phyloP scores from a whole-genome alignment of 2,888 invertebrate genomes.

The Tenthredo scrophulariae region DNA sequence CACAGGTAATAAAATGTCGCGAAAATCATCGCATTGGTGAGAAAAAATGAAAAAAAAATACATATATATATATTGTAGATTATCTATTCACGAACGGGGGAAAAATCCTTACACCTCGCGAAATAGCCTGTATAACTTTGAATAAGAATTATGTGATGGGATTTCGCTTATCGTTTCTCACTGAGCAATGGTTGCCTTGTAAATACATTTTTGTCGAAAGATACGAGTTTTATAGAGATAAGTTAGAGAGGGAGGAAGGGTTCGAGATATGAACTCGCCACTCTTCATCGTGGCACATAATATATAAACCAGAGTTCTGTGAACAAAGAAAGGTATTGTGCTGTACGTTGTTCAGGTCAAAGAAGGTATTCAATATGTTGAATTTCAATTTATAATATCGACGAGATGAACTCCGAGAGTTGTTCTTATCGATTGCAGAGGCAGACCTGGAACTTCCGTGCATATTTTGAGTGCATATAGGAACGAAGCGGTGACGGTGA shows the following conservation, averaged over 20 bases:
- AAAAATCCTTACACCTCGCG: not conserved
- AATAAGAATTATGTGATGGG: conserved; percentile 14
- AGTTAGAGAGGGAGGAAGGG: not conserved
- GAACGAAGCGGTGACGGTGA: not conserved
- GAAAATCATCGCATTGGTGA: not conserved
- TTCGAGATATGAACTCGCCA: not conserved
- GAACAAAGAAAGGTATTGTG: conserved; percentile 24
- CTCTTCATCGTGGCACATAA: not conserved
- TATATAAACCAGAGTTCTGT: not conserved
- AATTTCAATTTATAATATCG: not conserved
- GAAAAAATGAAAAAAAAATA: not conserved
- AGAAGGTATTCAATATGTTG: not conserved
- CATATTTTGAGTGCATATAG: not conserved
- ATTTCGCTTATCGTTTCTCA: not conserved
- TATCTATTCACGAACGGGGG: not conserved
- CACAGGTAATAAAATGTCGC: not conserved
- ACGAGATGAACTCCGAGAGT: not conserved
- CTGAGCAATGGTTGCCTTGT: conserved; percentile 14
- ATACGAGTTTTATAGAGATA: conserved; percentile 16
- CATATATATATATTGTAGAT: no score
- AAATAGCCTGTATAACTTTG: not conserved
- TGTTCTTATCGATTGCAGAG: not conserved
- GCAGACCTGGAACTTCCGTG: not conserved
- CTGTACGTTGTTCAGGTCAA: not conserved
- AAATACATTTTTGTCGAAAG: conserved; percentile 20